phyloP scores from a whole-genome alignment of 2,888 invertebrate species.

The Diplolepis rosae region DNA sequence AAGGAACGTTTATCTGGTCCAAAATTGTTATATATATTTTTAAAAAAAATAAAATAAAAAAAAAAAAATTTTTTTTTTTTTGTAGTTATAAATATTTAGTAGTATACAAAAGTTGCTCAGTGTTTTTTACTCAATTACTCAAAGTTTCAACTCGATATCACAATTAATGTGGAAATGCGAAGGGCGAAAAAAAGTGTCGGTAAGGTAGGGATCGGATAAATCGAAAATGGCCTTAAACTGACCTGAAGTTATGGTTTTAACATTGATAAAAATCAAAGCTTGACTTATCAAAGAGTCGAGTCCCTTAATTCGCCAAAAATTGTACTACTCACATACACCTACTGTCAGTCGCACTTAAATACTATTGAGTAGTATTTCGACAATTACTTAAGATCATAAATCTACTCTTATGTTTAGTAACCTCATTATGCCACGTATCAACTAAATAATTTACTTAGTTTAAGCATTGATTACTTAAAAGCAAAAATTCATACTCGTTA shows the following conservation, averaged over 20 bases:
- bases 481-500: constrained; percentile 5
- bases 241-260: background rate
- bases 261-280: constrained; percentile 16
- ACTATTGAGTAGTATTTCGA: constrained; percentile 51
- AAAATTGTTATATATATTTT: too few species aligned
- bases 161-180: too few species aligned
- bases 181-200: too few species aligned
- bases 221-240: too few species aligned
- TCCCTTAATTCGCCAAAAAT: constrained; percentile 41
- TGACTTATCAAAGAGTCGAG: background rate
- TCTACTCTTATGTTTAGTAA: constrained; percentile 7
- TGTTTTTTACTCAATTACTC: too few species aligned
- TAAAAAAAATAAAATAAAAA: too few species aligned
- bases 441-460: constrained; percentile 26
- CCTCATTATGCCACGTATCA: constrained; percentile 1
- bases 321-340: constrained; percentile 40
- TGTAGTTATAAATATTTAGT: too few species aligned
- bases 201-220: too few species aligned
- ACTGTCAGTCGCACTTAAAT: constrained; percentile 57
- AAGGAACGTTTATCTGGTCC: too few species aligned
- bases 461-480: constrained; percentile 26
- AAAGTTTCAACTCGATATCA: too few species aligned
- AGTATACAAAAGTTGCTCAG: too few species aligned
- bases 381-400: constrained; percentile 48
- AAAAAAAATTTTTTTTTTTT: too few species aligned